Percentiles rank a stretch among this genome's conserved stretches.
Conservation (phyloP, 2,888 invertebrate genomes). For the Drosophila incognita region DNA sequence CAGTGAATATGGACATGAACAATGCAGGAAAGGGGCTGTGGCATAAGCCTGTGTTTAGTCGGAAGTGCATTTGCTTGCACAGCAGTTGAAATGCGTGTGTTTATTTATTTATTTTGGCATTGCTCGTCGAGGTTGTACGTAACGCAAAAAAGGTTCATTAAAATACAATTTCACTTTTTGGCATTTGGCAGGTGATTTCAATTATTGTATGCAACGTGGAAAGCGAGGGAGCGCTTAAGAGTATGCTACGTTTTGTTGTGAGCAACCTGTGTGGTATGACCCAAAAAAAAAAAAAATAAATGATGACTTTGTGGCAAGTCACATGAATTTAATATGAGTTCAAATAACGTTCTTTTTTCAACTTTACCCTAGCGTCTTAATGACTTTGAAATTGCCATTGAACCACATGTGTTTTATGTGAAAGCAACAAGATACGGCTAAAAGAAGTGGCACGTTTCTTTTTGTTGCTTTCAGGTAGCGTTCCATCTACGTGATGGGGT, state of each 20-base stretch:
- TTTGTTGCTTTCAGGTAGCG: conserved; percentile 25
- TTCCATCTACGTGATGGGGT: conserved; percentile 1
- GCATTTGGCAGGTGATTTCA: conserved; percentile 43
- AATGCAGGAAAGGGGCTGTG: not conserved
- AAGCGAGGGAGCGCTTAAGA: conserved; percentile 17
- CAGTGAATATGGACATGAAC: conserved; percentile 4
- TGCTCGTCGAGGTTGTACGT: not conserved
- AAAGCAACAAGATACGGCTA: conserved; percentile 23
- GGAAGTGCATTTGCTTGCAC: conserved; percentile 39
- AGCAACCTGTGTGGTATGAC: conserved; percentile 10
- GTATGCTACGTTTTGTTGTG: conserved; percentile 35
- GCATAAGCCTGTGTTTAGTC: conserved; percentile 42
- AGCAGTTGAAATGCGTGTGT: conserved; percentile 11
- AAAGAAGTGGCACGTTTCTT: conserved; percentile 37
- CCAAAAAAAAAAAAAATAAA: conserved; percentile 11
- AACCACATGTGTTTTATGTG: conserved; percentile 14
- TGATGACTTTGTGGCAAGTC: conserved; percentile 40
- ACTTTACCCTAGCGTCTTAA: conserved; percentile 58
- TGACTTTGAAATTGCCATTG: conserved; percentile 68
- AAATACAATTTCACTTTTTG: conserved; percentile 60
- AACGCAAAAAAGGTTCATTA: conserved; percentile 45
- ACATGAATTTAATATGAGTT: conserved; percentile 48
- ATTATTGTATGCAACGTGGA: conserved; percentile 18
- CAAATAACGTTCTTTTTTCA: conserved; percentile 28
- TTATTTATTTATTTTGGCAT: conserved; percentile 44